Percentiles rank a stretch among this genome's conserved stretches.
Conservation (phyloP, 2,888 invertebrate species). For the Oeneis ivallda region DNA sequence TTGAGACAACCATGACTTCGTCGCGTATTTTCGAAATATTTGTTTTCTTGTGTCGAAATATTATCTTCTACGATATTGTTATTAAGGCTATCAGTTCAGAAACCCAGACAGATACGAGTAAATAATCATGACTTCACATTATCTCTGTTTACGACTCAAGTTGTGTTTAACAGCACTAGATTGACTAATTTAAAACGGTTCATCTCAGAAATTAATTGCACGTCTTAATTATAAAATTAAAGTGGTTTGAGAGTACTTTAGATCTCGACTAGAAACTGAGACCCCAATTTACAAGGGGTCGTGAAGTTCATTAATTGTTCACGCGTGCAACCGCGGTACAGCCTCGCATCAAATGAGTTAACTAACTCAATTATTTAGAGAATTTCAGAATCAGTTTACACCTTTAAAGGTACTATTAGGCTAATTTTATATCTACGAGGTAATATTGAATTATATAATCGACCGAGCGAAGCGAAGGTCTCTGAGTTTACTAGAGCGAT, state of each 20-base stretch:
- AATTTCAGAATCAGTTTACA: not conserved
- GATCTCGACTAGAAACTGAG: slow-evolving; percentile 12
- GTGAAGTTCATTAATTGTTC: slow-evolving; percentile 19
- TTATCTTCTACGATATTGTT: too few relatives aligned
- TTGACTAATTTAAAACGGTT: slow-evolving; percentile 2
- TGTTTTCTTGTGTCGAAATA: too few relatives aligned
- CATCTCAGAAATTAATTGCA: slow-evolving; percentile 3
- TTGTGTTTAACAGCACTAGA: not conserved
- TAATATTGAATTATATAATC: too few relatives aligned
- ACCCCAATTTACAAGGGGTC: slow-evolving; percentile 18
- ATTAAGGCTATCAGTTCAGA: too few relatives aligned
- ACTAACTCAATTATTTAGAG: slow-evolving; percentile 10
- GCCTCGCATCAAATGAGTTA: slow-evolving; percentile 4
- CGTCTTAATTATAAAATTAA: slow-evolving; percentile 15
- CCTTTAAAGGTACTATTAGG: not conserved
- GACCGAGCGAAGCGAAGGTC: too few relatives aligned
- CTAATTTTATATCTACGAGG: not conserved
- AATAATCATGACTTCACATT: too few relatives aligned
- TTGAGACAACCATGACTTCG: too few relatives aligned
- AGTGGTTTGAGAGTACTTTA: slow-evolving; percentile 2
- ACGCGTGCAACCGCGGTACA: slow-evolving; percentile 2
- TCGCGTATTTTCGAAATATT: too few relatives aligned
- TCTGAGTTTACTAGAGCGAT: too few relatives aligned
- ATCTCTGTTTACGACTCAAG: too few relatives aligned
- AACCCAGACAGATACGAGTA: too few relatives aligned